These are phyloP conservation scores for Hipposideros larvatus DNA, from an alignment of 2,797 vertebrate species.

Conservation along the genomic window DNA sequence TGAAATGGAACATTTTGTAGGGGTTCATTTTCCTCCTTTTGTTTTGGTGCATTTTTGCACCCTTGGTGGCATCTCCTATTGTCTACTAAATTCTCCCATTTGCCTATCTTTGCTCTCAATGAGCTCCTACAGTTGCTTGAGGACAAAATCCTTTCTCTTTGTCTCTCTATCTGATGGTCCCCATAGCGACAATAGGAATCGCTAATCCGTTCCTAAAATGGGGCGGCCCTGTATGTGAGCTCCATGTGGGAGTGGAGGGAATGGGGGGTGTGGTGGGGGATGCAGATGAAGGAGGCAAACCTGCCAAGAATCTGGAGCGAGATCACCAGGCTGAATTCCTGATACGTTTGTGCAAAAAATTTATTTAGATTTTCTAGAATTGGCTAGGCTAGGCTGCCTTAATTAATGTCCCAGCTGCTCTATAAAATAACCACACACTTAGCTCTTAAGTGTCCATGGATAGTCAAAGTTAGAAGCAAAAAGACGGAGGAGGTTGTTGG, in stretches of 20 bases:
- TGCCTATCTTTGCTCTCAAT: neutral
- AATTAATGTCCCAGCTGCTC: neutral
- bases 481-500: neutral
- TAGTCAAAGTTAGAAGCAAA: accelerated
- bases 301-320: neutral
- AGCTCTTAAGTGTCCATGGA: neutral
- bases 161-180: neutral
- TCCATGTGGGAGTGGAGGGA: neutral
- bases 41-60: neutral
- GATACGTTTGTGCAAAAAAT: accelerated
- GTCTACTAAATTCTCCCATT: neutral
- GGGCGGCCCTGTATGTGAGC: too few relatives aligned
- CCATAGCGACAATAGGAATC: neutral
- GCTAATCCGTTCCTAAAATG: too few relatives aligned
- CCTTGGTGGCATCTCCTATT: neutral
- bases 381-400: neutral
- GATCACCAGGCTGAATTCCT: neutral
- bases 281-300: too few relatives aligned
- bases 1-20: neutral
- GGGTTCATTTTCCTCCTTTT: neutral
- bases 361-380: neutral
- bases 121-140: neutral
- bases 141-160: neutral
- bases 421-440: neutral
- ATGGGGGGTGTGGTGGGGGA: too few relatives aligned